Evolutionary conservation across 2,797 vertebrate genomes (phyloP).

Genomic region (Pterois miles): DNA sequence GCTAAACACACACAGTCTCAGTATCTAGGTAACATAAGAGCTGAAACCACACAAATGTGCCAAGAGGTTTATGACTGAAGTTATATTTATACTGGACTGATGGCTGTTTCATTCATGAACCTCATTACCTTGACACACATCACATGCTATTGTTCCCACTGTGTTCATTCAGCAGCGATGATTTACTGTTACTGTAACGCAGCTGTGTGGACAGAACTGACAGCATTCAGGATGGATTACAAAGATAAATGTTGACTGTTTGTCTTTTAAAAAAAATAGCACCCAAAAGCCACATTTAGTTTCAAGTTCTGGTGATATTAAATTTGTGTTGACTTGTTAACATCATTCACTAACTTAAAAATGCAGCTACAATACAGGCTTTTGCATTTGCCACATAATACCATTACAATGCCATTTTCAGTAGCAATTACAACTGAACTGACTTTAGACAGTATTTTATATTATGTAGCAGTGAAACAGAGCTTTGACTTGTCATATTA

Average conservation of each 20-base stretch:
- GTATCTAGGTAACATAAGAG: slow-evolving; percentile 25
- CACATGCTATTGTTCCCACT: background rate
- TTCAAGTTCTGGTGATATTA: background rate
- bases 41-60: slow-evolving; percentile 1
- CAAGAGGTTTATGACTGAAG: background rate
- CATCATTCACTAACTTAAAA: too few species aligned
- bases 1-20: background rate
- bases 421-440: background rate
- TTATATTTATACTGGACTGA: slow-evolving; percentile 6
- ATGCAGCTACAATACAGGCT: background rate
- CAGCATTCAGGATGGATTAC: background rate
- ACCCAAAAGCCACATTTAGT: background rate
- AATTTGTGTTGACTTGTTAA: background rate
- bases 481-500: background rate
- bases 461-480: background rate
- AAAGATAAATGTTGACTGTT: background rate
- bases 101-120: slow-evolving; percentile 14
- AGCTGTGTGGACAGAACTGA: background rate
- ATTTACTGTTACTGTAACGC: background rate
- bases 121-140: background rate
- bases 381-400: background rate
- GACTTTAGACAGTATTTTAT: background rate
- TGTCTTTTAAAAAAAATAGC: background rate
- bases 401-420: background rate
- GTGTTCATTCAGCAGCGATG: background rate